Evolutionary conservation across 1,140 invertebrate genomes (phyloP).

Genomic region (Sesamia nonagrioides): DNA sequence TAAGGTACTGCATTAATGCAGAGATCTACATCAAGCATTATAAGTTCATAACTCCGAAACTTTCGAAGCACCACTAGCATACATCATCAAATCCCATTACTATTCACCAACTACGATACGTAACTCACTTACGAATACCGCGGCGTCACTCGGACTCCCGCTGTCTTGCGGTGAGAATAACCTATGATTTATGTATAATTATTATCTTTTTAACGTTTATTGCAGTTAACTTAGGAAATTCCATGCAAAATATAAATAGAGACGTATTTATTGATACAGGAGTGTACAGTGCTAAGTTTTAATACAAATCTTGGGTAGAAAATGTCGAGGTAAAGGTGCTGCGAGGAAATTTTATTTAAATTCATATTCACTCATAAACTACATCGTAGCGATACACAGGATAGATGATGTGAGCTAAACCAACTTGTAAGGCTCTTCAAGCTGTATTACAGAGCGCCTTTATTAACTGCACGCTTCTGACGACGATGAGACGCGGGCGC

Average conservation of each 20-base stretch:
- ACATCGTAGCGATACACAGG: neutral
- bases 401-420: neutral
- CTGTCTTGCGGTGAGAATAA: neutral
- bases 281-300: neutral
- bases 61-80: neutral
- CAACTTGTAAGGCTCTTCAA: neutral
- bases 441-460: neutral
- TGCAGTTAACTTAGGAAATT: slow-evolving; percentile 11
- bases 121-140: neutral
- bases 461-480: slow-evolving; percentile 4
- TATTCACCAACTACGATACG: neutral
- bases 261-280: slow-evolving; percentile 13
- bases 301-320: neutral
- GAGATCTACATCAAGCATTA: neutral
- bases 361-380: neutral
- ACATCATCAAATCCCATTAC: neutral
- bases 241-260: slow-evolving; percentile 22
- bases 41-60: neutral
- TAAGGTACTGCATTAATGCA: neutral
- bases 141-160: slow-evolving; percentile 24
- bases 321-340: neutral
- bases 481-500: too few species aligned
- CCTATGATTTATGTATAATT: slow-evolving; percentile 31
- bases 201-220: slow-evolving; percentile 17
- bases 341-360: neutral